These are phyloP conservation scores for Drosophila suzukii DNA, from an alignment of 1,140 invertebrate species.

Conservation along the genomic window DNA sequence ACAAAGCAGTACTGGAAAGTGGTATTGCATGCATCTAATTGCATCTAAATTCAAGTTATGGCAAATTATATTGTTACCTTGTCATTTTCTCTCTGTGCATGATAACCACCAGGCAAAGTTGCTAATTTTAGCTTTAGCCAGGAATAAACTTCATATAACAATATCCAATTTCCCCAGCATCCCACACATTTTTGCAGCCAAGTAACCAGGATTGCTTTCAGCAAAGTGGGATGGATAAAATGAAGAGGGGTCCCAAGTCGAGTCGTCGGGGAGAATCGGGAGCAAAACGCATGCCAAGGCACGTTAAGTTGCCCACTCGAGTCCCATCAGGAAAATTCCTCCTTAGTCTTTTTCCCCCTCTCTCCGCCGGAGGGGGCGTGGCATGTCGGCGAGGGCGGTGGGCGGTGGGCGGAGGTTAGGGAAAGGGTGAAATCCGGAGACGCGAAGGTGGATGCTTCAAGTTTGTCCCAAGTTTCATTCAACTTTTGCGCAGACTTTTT, in stretches of 20 bases:
- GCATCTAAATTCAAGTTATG: too few relatives aligned
- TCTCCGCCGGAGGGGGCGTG: background rate
- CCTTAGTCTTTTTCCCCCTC: constrained; percentile 1
- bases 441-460: constrained; percentile 12
- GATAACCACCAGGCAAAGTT: background rate
- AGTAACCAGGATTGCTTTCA: constrained; percentile 1
- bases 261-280: constrained; percentile 4
- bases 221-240: background rate
- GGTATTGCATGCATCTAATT: too few relatives aligned
- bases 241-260: background rate
- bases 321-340: constrained; percentile 18
- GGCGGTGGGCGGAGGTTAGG: background rate
- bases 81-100: background rate
- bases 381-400: background rate
- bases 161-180: constrained; percentile 14
- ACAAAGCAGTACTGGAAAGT: too few relatives aligned
- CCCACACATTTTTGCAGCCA: constrained; percentile 6
- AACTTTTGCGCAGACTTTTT: constrained; percentile 45
- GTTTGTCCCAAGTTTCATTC: constrained; percentile 42
- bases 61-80: background rate
- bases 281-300: constrained; percentile 38
- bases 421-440: background rate
- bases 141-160: constrained; percentile 12
- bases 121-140: constrained; percentile 23
- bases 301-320: constrained; percentile 47